Evolutionary conservation across 2,113 vertebrate genomes (phyloP), one percentile per base, ranked within the genome.

Genomic region (Benthochromis sp.): DNA sequence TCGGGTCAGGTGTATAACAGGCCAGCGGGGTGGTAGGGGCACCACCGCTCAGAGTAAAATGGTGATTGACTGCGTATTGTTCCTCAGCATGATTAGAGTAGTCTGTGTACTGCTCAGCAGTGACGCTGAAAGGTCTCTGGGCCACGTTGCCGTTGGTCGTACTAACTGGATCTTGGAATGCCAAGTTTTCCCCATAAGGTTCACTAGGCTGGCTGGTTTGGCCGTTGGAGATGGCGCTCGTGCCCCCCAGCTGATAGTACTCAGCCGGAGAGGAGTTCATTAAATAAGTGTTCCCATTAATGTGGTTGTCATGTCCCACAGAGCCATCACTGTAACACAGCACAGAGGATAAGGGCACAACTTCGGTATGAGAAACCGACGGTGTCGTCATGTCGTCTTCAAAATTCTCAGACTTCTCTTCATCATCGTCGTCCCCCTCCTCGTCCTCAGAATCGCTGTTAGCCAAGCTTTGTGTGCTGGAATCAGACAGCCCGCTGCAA

Each of bases 381-480:
- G 91, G 95, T 47, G 86, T 53, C 4, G 92, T 84, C 90, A 97
- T 71, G 19, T 95, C 95, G 43, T 97, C 96, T 88, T 97, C 96
- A 83, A 97, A 98, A 89, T 96, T 95, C 90, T 96, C 97, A 16
- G 94, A 92, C 95, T 98, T 98, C 86, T 97, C 96, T 1, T 97
- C 97, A 1, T 97, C 95, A 79, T 98, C 98, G 4, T 97, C 97
- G 2, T 97, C 95, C 0, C 93, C 97, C 2, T 98, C 96, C 13
- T 99, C 98, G 3, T 99, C 98, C 83, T 99, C 98, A 1, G 98
- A 98, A 93, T 99, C 98, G 13, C 98, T 99, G 86, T 98, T 98
- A 0, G 97, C 98, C 92, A 99, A 95, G 94, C 98, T 99, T 90
- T 99, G 98, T 0, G 98, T 98, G 96, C 99, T 99, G 34, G 98